Evolutionary conservation across 1,140 invertebrate species (phyloP), one percentile per base, ranked within the genome.

Genomic region (Drosophila insularis): DNA sequence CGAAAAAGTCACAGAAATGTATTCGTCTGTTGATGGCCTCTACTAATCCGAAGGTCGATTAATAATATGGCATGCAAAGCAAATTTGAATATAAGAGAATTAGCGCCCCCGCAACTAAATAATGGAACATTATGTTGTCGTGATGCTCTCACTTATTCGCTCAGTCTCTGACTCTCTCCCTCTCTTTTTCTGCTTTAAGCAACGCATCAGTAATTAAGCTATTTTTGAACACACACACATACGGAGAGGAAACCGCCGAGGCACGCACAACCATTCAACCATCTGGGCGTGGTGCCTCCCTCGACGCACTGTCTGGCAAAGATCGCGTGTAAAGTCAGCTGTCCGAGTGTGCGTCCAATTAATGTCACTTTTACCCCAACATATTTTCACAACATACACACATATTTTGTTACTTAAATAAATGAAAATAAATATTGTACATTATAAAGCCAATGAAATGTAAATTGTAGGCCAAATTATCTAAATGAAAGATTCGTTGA

Each of bases 121-220:
- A 68, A 68, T 75, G 58, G 56, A 40, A 68, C 68, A 60, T 74
- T 54, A 46, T 54, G 54, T 53, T 35, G 27, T 81, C 56, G 14
- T 65, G 53, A 65, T 32, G 59, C 27, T 69, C 35, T 17, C 59
- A 71, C 69, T 81, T 64, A 73, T 76, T 80, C 81, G 71, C 53
- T 19, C 64, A 72, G 74, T 81, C 71, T 76, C 76, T 81, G 70
- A 67, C 71, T 71, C 32, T 68, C 31, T 40, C 62, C 50, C 32
- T 40, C 35, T 68, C 31, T 40, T 37, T 31, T 17, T n/a, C 11
- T 32, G 32, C 56, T 19, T 21, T 7, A 10, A 50, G 43, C 21
- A 50, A 70, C 82, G 74, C 76, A 63, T 67, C 69, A 80, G 82
- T 86, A 86, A 87, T 86, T 82, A 86, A 86, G 82, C 72, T 86